phyloP scores from a whole-genome alignment of 37 sponge, comb jelly and placozoan genomes.

The Aplysina aerophoba region DNA sequence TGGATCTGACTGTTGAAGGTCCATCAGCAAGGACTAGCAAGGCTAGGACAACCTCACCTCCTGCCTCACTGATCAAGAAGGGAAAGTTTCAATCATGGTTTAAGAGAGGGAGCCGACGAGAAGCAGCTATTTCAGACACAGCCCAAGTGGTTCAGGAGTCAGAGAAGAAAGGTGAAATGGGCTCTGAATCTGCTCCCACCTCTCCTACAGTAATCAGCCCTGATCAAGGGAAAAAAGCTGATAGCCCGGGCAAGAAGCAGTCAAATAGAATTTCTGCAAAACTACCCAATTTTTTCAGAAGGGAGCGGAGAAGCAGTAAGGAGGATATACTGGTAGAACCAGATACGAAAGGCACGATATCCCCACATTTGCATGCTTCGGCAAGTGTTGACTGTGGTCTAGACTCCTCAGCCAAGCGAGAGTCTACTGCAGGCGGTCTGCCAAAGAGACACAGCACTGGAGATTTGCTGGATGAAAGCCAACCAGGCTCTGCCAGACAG shows the following conservation, averaged over 20 bases:
- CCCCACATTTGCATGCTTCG: no score
- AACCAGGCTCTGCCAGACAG: no score
- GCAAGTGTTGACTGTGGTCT: no score
- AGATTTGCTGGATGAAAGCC: no score
- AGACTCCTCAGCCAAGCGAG: no score
- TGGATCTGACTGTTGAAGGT: neutral
- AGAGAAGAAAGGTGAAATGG: neutral
- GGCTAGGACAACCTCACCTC: neutral
- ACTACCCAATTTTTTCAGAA: neutral
- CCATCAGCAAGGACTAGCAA: neutral
- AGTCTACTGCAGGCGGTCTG: no score
- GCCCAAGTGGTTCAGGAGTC: neutral
- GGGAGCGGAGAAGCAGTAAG: neutral
- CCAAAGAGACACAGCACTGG: no score
- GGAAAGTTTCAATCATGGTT: conserved; percentile 3
- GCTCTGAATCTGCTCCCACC: neutral
- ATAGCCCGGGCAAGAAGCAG: neutral
- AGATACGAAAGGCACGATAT: no score
- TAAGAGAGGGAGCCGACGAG: neutral
- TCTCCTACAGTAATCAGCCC: neutral
- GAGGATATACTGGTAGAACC: no score
- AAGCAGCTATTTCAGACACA: neutral
- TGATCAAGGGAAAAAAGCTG: neutral
- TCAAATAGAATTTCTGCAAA: neutral
- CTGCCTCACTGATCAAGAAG: neutral